These are phyloP conservation scores for Drymonia ruficornis DNA, from an alignment of 2,888 invertebrate genomes.

Conservation along the genomic window DNA sequence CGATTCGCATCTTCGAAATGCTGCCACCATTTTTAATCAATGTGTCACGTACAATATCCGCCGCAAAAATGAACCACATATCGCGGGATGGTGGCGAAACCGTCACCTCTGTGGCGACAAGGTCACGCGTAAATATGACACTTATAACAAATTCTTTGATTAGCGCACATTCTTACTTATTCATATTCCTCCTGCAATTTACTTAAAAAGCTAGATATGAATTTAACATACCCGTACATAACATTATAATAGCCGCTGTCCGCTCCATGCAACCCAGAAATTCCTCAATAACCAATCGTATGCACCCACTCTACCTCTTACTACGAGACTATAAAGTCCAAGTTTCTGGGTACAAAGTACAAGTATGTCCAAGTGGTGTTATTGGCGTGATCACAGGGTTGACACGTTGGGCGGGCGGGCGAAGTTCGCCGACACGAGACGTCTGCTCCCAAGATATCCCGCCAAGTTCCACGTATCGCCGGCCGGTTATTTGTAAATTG, in stretches of 20 bases:
- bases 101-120: no score
- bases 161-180: no score
- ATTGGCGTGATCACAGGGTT: slow-evolving; percentile 76
- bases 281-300: slow-evolving; percentile 18
- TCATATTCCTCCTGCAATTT: no score
- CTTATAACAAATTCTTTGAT: no score
- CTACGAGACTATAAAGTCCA: slow-evolving; percentile 2
- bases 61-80: no score
- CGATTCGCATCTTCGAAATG: no score
- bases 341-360: slow-evolving; percentile 12
- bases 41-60: no score
- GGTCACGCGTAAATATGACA: no score
- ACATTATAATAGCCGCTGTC: slow-evolving; percentile 26
- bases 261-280: slow-evolving; percentile 29
- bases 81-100: no score
- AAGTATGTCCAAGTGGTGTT: slow-evolving; percentile 26
- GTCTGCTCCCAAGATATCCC: slow-evolving; percentile 46
- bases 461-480: slow-evolving; percentile 40
- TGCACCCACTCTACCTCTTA: slow-evolving; percentile 16
- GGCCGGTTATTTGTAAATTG: slow-evolving; percentile 47
- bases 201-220: no score
- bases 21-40: no score
- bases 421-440: slow-evolving; percentile 67
- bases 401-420: slow-evolving; percentile 64
- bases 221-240: neutral